These are phyloP conservation scores for Drosophila orena DNA, from an alignment of 1,140 invertebrate genomes.

Conservation along the genomic window DNA sequence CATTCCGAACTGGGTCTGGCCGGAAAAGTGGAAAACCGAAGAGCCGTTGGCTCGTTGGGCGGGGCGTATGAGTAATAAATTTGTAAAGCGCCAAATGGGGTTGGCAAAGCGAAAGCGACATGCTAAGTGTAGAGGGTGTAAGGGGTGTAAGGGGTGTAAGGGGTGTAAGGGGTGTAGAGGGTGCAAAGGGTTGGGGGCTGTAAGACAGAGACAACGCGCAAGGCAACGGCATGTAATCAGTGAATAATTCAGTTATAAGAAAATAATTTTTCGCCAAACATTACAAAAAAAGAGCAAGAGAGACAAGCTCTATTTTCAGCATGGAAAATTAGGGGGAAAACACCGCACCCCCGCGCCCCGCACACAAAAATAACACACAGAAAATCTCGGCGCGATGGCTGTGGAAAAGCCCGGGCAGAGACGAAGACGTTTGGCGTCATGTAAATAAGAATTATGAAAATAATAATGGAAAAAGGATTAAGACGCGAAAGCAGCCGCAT, in stretches of 20 bases:
- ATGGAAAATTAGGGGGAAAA: slow-evolving; percentile 22
- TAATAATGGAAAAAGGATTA: slow-evolving; percentile 85
- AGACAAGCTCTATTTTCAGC: slow-evolving; percentile 42
- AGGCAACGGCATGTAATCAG: slow-evolving; percentile 62
- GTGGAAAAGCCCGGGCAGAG: slow-evolving; percentile 26
- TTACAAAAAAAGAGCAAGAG: too few species aligned
- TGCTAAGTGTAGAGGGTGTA: not conserved
- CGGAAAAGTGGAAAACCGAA: slow-evolving; percentile 50
- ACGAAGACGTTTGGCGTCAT: slow-evolving; percentile 74
- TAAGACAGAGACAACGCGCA: slow-evolving; percentile 20
- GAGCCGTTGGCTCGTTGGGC: slow-evolving; percentile 26
- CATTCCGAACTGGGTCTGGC: slow-evolving; percentile 57
- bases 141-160: too few species aligned
- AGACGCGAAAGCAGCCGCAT: slow-evolving; percentile 61
- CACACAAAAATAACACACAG: slow-evolving; percentile 65
- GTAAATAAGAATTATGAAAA: slow-evolving; percentile 85
- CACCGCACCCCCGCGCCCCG: too few species aligned
- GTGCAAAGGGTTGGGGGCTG: slow-evolving; percentile 6
- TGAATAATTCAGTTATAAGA: slow-evolving; percentile 84
- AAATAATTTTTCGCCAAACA: slow-evolving; percentile 80
- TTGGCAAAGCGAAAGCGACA: slow-evolving; percentile 54
- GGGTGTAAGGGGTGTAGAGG: too few species aligned
- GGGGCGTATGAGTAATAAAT: slow-evolving; percentile 69
- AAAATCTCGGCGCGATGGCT: slow-evolving; percentile 69
- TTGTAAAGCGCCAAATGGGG: slow-evolving; percentile 59